Base-by-base conservation (phyloP, 1,140 invertebrate genomes). In the Trissolcus basalis region DNA sequence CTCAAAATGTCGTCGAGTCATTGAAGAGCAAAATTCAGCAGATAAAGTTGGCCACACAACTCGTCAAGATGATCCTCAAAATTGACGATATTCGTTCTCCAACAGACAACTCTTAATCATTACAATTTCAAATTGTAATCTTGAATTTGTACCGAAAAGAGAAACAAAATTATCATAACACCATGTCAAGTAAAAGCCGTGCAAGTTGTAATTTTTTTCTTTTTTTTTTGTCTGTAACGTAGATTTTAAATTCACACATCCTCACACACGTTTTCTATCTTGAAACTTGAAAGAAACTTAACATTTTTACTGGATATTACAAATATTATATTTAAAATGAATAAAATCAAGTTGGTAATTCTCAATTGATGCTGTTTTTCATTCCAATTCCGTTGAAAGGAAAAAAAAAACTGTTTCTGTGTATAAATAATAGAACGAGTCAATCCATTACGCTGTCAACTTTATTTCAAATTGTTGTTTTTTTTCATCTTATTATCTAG, bases 61-160 rank as follows among this genome's bases (percentile, higher is more conserved):
- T 99, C 16, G 97, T 99, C 6, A 98, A 98, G 88, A 99, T 99
- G 98, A 99, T 99, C 73, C 90, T 99, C 43, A 99, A 99, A 89
- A 99, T 99, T 67, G 98, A 99, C 88, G 98, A 99, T 85, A 95
- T 99, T 50, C 92, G 98, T 70, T 94, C 94, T 4, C 93, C 94
- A 0, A 90, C 88, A 14, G 93, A 93, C 70, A 14, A 13, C 7
- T 6, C 43, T 44, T 44, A 44, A 44, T 13, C 6, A 6, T 27
- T 27, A 27, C 19, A 27, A 27, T 27, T 27, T 27, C 2, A 27
- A 27, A 27, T 27, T 27, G 19, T 27, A 27, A 27, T 3, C 19
- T 27, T 27, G 19, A 27, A 27, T 27, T 27, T 27, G 19, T 3
- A 27, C 1, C 6, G 19, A 27, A 27, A 27, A 27, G 19, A 27